phyloP scores from a whole-genome alignment of 2,113 vertebrate species.

The Panthera leo region DNA sequence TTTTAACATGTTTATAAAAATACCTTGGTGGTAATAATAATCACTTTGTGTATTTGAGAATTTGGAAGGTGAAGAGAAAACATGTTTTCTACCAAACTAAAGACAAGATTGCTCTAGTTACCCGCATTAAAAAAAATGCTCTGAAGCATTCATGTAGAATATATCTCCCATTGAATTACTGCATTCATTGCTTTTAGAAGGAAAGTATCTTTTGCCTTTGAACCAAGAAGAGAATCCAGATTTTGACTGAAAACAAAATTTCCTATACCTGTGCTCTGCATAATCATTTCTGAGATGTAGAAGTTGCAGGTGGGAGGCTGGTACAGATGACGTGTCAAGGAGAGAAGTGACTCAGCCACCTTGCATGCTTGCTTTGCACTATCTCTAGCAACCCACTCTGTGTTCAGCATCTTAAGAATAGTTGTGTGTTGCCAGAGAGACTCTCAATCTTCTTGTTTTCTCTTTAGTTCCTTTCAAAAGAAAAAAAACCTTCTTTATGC shows the following conservation, averaged over 20 bases:
- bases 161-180: background rate
- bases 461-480: background rate
- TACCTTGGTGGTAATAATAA: background rate
- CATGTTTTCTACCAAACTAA: constrained; percentile 31
- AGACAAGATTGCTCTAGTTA: constrained; percentile 21
- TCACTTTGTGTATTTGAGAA: background rate
- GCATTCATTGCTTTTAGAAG: background rate
- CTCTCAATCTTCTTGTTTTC: background rate
- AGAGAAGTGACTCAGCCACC: constrained; percentile 8
- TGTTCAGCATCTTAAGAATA: constrained; percentile 9
- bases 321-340: constrained; percentile 55
- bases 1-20: constrained; percentile 3
- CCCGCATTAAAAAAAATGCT: constrained; percentile 18
- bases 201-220: constrained; percentile 16
- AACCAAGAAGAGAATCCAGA: constrained; percentile 32
- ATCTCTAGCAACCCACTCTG: constrained; percentile 46
- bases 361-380: background rate
- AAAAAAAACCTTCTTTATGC: background rate
- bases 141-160: background rate
- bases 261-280: background rate
- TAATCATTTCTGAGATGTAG: background rate
- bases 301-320: constrained; percentile 27
- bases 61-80: background rate
- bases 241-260: constrained; percentile 31
- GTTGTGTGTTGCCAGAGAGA: background rate